Evolutionary conservation across 2,113 vertebrate species (phyloP).

Genomic region (Etia nguti): DNA sequence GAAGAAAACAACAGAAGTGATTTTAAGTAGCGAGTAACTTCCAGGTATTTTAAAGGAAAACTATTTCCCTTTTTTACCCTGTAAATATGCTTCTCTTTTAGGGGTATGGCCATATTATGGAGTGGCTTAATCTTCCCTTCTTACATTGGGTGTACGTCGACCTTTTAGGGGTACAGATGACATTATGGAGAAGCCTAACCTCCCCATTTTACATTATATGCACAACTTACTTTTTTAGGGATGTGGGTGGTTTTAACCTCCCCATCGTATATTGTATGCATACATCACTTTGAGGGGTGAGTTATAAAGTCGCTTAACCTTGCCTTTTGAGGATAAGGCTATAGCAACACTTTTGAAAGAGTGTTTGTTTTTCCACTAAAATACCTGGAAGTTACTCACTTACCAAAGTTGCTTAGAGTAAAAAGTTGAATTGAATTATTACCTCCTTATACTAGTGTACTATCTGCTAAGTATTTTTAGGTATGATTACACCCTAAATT

Average conservation of each 20-base stretch:
- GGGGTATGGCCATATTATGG: not conserved
- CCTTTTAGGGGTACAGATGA: not conserved
- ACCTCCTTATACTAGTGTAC: not conserved
- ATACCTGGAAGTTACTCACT: not conserved
- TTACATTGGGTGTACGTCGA: not conserved
- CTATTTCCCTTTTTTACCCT: not conserved
- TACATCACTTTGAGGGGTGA: not conserved
- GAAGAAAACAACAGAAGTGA: not conserved
- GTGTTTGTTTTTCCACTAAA: not conserved
- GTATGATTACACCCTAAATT: not conserved
- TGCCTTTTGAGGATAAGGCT: not conserved
- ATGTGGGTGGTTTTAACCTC: not conserved
- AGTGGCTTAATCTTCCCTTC: not conserved
- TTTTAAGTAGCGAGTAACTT: not conserved
- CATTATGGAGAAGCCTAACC: not conserved
- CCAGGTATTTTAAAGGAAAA: not conserved
- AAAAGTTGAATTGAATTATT: not conserved
- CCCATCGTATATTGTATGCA: not conserved
- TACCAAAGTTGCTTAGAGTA: not conserved
- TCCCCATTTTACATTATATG: not conserved
- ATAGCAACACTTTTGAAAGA: not conserved
- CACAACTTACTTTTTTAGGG: not conserved
- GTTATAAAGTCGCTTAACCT: not conserved
- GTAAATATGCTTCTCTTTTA: not conserved
- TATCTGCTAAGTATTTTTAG: not conserved